phyloP scores from a whole-genome alignment of 2,797 vertebrate genomes.

The Crocidura indochinensis region DNA sequence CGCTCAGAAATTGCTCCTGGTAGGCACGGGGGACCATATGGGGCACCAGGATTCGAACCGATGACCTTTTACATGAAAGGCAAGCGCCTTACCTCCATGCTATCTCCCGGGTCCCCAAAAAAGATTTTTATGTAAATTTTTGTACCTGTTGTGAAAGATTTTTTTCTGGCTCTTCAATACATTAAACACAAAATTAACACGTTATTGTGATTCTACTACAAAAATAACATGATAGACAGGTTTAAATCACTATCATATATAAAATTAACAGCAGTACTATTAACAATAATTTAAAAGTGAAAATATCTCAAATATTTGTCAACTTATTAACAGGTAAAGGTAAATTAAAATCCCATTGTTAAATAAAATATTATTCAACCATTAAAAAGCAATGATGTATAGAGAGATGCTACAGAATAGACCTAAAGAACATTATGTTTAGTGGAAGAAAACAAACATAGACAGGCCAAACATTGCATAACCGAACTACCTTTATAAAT shows the following conservation, averaged over 20 bases:
- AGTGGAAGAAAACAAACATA: not conserved
- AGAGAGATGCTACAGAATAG: not conserved
- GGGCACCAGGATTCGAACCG: no score
- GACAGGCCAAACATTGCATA: not conserved
- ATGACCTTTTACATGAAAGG: no score
- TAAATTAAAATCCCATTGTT: not conserved
- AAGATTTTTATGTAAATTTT: no score
- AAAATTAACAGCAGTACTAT: not conserved
- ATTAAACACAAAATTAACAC: slow-evolving; percentile 36
- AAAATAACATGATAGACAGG: slow-evolving; percentile 55
- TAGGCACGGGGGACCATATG: no score
- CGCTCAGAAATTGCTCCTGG: no score
- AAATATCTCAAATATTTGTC: slow-evolving; percentile 41
- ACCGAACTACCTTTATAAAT: not conserved
- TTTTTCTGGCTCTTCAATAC: slow-evolving; percentile 8
- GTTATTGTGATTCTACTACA: slow-evolving; percentile 1
- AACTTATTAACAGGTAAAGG: not conserved
- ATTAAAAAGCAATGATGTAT: not conserved
- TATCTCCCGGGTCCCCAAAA: no score
- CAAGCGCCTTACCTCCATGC: no score
- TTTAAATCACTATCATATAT: slow-evolving; percentile 38
- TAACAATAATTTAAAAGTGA: not conserved
- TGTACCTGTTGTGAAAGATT: not conserved
- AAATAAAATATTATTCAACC: not conserved
- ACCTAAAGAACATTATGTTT: not conserved